A percentile compares a stretch with the other conserved stretches of the same genome.
phyloP scores from a whole-genome alignment of 2,113 vertebrate species.

The Connochaetes taurinus region DNA sequence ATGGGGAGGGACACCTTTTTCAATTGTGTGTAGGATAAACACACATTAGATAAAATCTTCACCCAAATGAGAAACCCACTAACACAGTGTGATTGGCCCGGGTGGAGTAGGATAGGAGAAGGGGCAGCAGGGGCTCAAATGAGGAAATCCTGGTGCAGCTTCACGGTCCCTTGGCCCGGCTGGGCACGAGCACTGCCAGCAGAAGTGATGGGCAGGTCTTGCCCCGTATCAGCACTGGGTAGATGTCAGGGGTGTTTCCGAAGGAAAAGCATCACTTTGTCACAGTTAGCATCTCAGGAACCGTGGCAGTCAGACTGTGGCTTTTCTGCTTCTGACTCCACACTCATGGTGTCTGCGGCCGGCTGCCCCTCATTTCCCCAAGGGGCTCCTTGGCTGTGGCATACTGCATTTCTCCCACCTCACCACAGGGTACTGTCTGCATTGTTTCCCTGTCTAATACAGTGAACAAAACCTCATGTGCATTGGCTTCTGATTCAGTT shows the following conservation, averaged over 20 bases:
- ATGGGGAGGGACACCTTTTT: not conserved
- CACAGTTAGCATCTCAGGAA: not conserved
- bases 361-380: not conserved
- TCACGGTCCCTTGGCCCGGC: rapidly evolving
- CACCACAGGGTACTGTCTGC: not conserved
- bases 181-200: not conserved
- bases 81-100: rapidly evolving
- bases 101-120: not conserved
- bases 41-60: not conserved
- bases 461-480: not conserved
- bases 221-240: rapidly evolving
- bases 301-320: not conserved
- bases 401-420: not conserved
- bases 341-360: not conserved
- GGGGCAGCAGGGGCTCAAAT: not conserved
- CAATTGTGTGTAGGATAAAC: not conserved
- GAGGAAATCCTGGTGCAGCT: too few relatives aligned
- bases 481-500: not conserved
- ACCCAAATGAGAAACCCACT: not conserved
- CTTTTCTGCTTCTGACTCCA: not conserved
- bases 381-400: not conserved
- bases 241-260: not conserved
- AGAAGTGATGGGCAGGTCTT: not conserved
- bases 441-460: not conserved
- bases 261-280: not conserved